These are phyloP conservation scores for Trissolcus basalis DNA, from an alignment of 1,140 invertebrate genomes.

Conservation along the genomic window DNA sequence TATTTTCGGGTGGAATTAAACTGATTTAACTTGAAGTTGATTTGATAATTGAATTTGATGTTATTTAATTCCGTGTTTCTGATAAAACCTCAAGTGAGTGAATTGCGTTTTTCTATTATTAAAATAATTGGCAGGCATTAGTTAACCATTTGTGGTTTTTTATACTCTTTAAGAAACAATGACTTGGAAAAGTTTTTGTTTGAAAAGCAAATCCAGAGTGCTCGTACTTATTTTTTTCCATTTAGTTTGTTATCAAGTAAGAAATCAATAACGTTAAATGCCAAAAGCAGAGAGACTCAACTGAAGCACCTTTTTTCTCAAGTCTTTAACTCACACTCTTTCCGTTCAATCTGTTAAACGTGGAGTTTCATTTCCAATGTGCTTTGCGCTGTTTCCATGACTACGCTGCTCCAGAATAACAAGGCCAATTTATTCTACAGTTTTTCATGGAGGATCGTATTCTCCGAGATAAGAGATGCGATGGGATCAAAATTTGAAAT, in stretches of 20 bases:
- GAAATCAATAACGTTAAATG: conserved; percentile 23
- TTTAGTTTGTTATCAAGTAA: not conserved
- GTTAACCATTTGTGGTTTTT: no score
- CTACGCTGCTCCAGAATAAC: conserved; percentile 40
- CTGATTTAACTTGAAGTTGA: no score
- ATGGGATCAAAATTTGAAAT: conserved; percentile 6
- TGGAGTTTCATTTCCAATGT: conserved; percentile 43
- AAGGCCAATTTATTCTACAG: conserved; percentile 52
- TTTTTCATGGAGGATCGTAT: conserved; percentile 33
- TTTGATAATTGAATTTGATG: no score
- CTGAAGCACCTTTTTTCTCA: conserved; percentile 11
- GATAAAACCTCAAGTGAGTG: no score
- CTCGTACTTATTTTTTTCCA: not conserved
- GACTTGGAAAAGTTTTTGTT: no score
- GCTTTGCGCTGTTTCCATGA: conserved; percentile 45
- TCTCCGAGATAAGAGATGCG: conserved; percentile 13
- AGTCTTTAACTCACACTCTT: conserved; percentile 45
- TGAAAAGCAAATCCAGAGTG: not conserved
- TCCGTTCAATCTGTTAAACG: conserved; percentile 36
- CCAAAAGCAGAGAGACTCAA: conserved; percentile 15
- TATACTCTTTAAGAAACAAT: no score
- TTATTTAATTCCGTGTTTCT: no score
- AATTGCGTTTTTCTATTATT: no score
- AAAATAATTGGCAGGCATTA: no score
- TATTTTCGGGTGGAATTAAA: no score